Evolutionary conservation across 2,797 vertebrate species (phyloP).

Genomic region (Epinephelus malabaricus): DNA sequence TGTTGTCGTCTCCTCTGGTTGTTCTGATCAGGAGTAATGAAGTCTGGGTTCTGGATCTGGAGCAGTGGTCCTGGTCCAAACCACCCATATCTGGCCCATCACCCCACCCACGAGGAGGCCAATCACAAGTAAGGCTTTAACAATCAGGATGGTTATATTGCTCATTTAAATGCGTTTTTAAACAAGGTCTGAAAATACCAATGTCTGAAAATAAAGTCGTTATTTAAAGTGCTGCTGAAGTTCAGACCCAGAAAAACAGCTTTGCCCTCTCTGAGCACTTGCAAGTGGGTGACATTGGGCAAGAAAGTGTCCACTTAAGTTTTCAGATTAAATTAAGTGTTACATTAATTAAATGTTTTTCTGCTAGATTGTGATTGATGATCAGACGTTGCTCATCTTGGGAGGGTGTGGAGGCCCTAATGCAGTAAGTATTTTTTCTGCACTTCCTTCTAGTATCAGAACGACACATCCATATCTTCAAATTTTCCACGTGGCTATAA

Average conservation of each 20-base stretch:
- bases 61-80: slow-evolving; percentile 99
- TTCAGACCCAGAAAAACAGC: background rate
- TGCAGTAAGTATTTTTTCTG: slow-evolving; percentile 89
- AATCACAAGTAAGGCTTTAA: slow-evolving; percentile 91
- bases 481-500: background rate
- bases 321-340: slow-evolving; percentile 3
- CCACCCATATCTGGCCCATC: slow-evolving; percentile 90
- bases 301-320: background rate
- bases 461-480: background rate
- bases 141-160: background rate
- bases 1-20: slow-evolving; percentile 13
- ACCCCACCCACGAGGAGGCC: slow-evolving; percentile 96
- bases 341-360: slow-evolving; percentile 12
- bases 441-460: background rate
- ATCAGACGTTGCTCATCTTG: slow-evolving; percentile 93
- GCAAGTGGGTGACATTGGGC: background rate
- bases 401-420: slow-evolving; percentile 98
- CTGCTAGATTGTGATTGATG: slow-evolving; percentile 93
- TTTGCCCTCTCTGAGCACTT: background rate
- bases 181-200: too few relatives aligned
- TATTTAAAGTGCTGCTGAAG: background rate
- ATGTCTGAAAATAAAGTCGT: background rate
- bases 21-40: slow-evolving; percentile 93
- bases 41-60: slow-evolving; percentile 97
- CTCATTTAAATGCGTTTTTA: background rate